A percentile compares a stretch with the other conserved stretches of the same genome.
Evolutionary conservation across 2,113 vertebrate species (phyloP).

Genomic region (Macheiramphus alcinus): DNA sequence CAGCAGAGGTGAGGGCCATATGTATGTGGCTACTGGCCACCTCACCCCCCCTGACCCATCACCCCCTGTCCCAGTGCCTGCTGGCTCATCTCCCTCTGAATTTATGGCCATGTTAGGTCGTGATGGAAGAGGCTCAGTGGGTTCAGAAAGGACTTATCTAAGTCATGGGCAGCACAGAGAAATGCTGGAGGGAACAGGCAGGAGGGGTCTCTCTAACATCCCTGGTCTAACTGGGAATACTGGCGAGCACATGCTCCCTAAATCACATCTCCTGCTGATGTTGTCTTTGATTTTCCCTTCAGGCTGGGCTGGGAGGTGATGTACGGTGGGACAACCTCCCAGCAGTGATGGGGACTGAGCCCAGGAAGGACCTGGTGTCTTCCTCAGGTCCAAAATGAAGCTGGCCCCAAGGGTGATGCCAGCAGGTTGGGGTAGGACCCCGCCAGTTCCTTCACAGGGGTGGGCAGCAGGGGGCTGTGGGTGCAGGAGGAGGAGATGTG

Average conservation of each 20-base stretch:
- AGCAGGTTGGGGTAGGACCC: background rate
- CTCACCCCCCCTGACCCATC: background rate
- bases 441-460: background rate
- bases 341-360: background rate
- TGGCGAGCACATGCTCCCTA: rapidly evolving
- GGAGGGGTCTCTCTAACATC: rapidly evolving
- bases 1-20: background rate
- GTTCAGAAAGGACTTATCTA: background rate
- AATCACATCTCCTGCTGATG: background rate
- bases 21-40: rapidly evolving
- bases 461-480: background rate
- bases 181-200: background rate
- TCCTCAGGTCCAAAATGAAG: rapidly evolving
- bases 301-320: background rate
- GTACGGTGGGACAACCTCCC: background rate
- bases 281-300: background rate
- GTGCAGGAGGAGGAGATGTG: background rate
- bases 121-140: background rate
- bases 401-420: background rate
- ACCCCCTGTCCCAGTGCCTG: background rate
- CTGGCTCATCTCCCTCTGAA: background rate
- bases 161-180: background rate
- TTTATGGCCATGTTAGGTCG: background rate
- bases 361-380: background rate
- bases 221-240: background rate